Base-by-base conservation (phyloP, 2,888 invertebrate species). In the Hyles lineata region DNA sequence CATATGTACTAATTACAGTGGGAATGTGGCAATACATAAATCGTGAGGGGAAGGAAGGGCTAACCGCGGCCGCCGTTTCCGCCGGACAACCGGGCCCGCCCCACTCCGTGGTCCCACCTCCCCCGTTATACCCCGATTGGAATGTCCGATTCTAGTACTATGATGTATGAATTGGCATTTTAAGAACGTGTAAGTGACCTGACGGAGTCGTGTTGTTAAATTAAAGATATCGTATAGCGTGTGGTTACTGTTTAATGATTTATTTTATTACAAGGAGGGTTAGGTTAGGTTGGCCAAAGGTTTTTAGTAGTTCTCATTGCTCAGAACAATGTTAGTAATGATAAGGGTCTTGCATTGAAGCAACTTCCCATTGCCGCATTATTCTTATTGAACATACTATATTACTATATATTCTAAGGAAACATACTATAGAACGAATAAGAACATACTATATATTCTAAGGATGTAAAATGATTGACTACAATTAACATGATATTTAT, bases 61-160 rank as follows among this genome's bases (percentile, higher is more conserved):
- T 80, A 85, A 81, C 79, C 80, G 80, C 79, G 82, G 81, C 81
- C 80, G 79, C 79, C 76, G 75, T 87, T 83, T 88, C 87, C 89
- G 86, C 77, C 83, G 87, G 85, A 84, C 76, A 79, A 81, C 81
- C 83, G 81, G 81, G 80, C 80, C 85, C 82, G 78, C 80, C 83
- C 81, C 77, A 70, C 77, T 80, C 21, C 43, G 43, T 60, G 25
- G 52, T 52, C 32, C 58, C 71, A 58, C 71, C 60, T 35, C 59
- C 71, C 67, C 23, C 43, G 50, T 67, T 67, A 67, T 43, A 23
- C 50, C 2, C 23, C 67, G 50, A 67, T 67, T 50, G 67, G 67
- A 21, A 23, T 50, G 21, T 67, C 55, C n/a, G 23, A 67, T 67
- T 63, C 43, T 43, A 17, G 5, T 6, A 17, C 55, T 25, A 25